Percentiles rank a stretch among this genome's conserved stretches.
Conservation (phyloP, 1,140 invertebrate genomes). For the Bombus picipes region DNA sequence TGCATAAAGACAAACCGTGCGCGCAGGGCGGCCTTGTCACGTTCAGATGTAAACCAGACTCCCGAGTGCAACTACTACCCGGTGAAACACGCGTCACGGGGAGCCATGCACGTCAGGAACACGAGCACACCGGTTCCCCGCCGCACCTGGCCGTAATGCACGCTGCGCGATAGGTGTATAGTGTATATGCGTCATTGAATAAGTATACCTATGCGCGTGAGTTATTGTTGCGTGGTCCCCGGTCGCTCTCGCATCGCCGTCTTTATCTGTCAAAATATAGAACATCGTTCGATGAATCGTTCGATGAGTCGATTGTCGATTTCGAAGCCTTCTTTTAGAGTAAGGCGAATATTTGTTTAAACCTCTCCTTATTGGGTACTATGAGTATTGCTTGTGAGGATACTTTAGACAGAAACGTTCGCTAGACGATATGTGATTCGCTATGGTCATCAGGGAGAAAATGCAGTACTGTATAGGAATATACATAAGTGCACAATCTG, state of each 20-base stretch:
- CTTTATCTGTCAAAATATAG: constrained; percentile 16
- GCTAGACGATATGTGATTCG: background rate
- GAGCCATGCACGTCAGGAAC: constrained; percentile 76
- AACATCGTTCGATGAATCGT: background rate
- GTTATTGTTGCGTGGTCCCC: constrained; percentile 12
- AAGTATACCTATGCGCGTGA: constrained; percentile 44
- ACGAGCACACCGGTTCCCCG: constrained; percentile 63
- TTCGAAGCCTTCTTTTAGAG: no score
- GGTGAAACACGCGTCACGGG: constrained; percentile 72
- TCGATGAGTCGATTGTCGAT: background rate
- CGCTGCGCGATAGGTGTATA: constrained; percentile 30
- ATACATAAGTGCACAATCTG: no score
- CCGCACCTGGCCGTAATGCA: constrained; percentile 66
- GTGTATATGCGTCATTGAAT: constrained; percentile 42
- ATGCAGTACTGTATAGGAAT: no score
- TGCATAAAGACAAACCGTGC: constrained; percentile 78
- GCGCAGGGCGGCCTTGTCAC: constrained; percentile 75
- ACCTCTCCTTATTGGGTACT: no score
- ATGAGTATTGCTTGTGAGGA: background rate
- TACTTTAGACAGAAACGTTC: background rate
- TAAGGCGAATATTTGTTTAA: background rate
- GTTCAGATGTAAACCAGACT: constrained; percentile 77
- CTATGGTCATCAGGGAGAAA: background rate
- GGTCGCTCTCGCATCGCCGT: background rate
- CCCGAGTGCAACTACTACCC: constrained; percentile 69